Evolutionary conservation across 2,113 vertebrate species (phyloP), one percentile per base, ranked within the genome.

Genomic region (Triplophysa siluroides): DNA sequence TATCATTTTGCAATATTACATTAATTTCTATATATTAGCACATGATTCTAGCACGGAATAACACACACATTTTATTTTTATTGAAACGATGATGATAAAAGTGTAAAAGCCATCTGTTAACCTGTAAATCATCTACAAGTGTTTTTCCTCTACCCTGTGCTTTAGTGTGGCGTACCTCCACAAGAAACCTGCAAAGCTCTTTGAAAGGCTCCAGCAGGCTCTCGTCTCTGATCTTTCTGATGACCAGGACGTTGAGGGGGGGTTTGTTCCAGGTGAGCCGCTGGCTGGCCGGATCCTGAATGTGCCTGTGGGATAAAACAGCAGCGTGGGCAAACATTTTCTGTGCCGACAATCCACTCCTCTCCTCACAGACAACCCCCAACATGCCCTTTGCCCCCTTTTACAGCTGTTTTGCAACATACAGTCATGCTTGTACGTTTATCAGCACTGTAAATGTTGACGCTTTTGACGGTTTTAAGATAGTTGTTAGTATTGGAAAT

Each of bases 211-310:
- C 92, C 3, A 92, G 89, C 29, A 94, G 88, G 74, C 85, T 91
- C 78, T 93, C 92, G 13, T 94, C 93, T 64, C 92, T 56, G 65
- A 94, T 92, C 84, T 94, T 94, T 81, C 92, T 91, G 80, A 94
- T 94, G 77, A 94, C 89, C 0, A 94, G 89, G 1, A 94, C 91
- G 0, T 93, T 94, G 60, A 91, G 88, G 0, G 93, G 93, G 29
- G 93, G 92, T 74, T 94, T 93, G 76, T 88, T 94, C 93, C 93
- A 94, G 65, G 92, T 94, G 79, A 94, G 89, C 26, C 92, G 86
- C 87, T 94, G 93, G 80, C 93, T 94, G 65, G 92, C 92, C 1
- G 93, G 93, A 80, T 94, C 93, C 84, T 94, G 93, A 79, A 94
- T 94, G 81, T 94, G 93, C 93, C 93, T 94, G 84, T 0, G 5